A percentile compares a stretch with the other conserved stretches of the same genome.
Conservation (phyloP, 1,140 invertebrate species). For the Wasmannia auropunctata region DNA sequence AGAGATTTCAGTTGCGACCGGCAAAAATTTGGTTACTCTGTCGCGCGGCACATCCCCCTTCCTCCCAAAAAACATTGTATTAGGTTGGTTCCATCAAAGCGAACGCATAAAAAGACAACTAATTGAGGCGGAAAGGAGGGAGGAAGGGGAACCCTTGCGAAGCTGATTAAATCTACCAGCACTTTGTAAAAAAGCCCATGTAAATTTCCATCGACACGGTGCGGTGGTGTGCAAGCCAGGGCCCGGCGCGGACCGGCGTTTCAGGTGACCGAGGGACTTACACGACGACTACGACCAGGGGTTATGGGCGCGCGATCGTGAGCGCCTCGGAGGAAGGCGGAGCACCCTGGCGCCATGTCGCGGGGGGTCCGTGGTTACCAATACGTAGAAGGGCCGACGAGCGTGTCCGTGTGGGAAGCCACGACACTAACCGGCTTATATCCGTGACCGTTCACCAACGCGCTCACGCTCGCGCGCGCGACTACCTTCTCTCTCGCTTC, state of each 20-base stretch:
- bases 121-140: neutral
- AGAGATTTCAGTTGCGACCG: neutral
- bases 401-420: slow-evolving; percentile 46
- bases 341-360: slow-evolving; percentile 85
- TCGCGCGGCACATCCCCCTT: neutral
- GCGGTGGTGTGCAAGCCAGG: slow-evolving; percentile 39
- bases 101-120: slow-evolving; percentile 41
- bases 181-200: slow-evolving; percentile 36
- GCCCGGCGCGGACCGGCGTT: slow-evolving; percentile 23
- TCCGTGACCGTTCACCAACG: slow-evolving; percentile 4
- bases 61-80: neutral
- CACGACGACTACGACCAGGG: slow-evolving; percentile 52
- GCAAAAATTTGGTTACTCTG: neutral
- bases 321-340: slow-evolving; percentile 79
- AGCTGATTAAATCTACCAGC: slow-evolving; percentile 50
- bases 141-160: neutral
- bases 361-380: slow-evolving; percentile 83
- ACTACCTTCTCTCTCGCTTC: neutral
- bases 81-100: slow-evolving; percentile 1
- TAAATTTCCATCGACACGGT: slow-evolving; percentile 65
- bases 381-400: slow-evolving; percentile 57
- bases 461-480: neutral
- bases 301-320: slow-evolving; percentile 50
- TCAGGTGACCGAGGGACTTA: slow-evolving; percentile 69
- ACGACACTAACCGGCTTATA: slow-evolving; percentile 39